Percentiles rank a stretch among this genome's conserved stretches.
Evolutionary conservation across 2,113 vertebrate species (phyloP).

Genomic region (Ginglymostoma cirratum): DNA sequence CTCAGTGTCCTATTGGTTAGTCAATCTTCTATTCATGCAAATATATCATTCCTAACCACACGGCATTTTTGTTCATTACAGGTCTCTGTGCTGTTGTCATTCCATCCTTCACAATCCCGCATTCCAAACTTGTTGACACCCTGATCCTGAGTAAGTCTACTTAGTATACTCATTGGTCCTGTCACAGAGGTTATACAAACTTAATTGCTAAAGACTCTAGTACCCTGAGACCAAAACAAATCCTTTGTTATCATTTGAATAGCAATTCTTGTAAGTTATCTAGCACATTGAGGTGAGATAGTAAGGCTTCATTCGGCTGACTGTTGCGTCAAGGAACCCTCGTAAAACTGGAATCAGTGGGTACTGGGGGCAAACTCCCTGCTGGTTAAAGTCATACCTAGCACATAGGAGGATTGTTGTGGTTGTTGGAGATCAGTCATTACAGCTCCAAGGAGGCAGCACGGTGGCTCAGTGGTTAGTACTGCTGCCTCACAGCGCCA

Average conservation of each 20-base stretch:
- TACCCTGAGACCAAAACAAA: not conserved
- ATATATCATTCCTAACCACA: not conserved
- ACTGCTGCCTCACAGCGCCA: too few species aligned
- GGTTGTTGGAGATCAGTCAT: too few species aligned
- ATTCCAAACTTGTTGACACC: not conserved
- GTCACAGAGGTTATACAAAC: not conserved
- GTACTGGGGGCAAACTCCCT: too few species aligned
- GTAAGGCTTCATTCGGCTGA: too few species aligned
- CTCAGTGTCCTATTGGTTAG: not conserved
- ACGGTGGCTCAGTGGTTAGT: too few species aligned
- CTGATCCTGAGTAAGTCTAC: not conserved
- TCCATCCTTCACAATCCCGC: too few species aligned
- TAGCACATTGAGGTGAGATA: not conserved
- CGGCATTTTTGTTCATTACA: not conserved
- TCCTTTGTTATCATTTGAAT: not conserved
- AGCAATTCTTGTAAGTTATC: not conserved
- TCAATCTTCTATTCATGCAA: not conserved
- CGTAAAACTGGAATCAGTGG: too few species aligned
- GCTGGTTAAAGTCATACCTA: too few species aligned
- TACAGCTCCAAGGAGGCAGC: too few species aligned
- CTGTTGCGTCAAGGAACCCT: too few species aligned
- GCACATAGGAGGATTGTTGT: too few species aligned
- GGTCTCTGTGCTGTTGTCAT: not conserved
- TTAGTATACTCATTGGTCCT: not conserved
- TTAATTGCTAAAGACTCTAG: not conserved